Evolutionary conservation across 2,113 vertebrate species (phyloP), one percentile per base, ranked within the genome.

Genomic region (Regulus satrapa): DNA sequence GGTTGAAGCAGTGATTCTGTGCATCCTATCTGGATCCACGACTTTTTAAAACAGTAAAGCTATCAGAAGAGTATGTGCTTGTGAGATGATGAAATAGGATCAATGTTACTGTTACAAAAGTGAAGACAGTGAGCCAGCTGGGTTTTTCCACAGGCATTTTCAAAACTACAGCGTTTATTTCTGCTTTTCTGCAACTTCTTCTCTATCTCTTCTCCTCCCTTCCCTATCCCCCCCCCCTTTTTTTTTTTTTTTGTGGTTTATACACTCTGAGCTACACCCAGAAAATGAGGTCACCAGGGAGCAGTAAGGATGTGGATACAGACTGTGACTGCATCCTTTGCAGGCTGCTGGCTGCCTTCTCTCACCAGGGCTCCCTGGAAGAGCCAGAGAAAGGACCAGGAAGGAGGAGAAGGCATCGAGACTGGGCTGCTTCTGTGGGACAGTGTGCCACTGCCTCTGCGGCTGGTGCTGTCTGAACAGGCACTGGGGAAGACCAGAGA

Each of bases 181-280:
- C 95, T 96, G 94, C 94, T 96, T 96, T 97, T 95, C 88, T 96
- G 90, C 85, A 93, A 78, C 85, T 86, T 94, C 89, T 95, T 71
- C 91, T 93, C 90, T 82, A 20, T 88, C 75, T 93, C 31, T 94
- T 93, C 93, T 93, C 79, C 72, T 94, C 90, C 75, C 78, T 90
- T 90, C 85, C 92, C 85, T 89, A 85, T 88, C 82, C 54, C 9
- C 12, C 59, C 34, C 9, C 12, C 10, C 8, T 23, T n/a, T 31
- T 10, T 49, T 49, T 49, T 38, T 61, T 52, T 49, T 79, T 36
- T 29, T 46, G 67, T 87, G 63, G 51, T 73, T 93, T 96, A 67
- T 73, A 32, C 48, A 52, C n/a, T 54, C 19, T 29, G 75, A 95
- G 88, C 78, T 88, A 83, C 95, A 85, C 82, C 85, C 95, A 93